Base-by-base conservation (phyloP, 2,888 invertebrate species). In the Nebria brevicollis region DNA sequence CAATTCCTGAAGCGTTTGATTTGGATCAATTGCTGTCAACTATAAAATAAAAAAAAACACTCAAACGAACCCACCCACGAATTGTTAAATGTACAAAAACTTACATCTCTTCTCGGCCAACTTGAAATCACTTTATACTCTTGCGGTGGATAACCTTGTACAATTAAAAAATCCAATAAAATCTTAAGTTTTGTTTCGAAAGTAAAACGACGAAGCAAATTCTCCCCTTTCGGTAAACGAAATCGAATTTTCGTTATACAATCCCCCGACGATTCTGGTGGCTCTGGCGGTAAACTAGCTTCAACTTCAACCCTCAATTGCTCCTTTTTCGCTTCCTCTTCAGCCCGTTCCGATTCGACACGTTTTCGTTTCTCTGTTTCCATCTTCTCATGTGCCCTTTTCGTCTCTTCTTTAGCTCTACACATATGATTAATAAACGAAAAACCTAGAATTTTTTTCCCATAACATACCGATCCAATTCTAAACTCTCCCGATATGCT, bases 91-190 rank as follows among this genome's bases (percentile, higher is more conserved):
- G 34, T 4, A 5, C 34, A 34, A 20, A 0, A 34, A 94, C 96
- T 95, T 91, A 98, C 96, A 93, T 98, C 98, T 92, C 95, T 94
- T 87, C 97, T 93, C 88, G 98, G 98, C 95, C 96, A 98, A 89
- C 97, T 96, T 86, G 95, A 94, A 86, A 98, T 94, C 82, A 98
- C 94, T 92, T 98, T 98, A 89, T 94, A 98, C 87, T 95, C 95
- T 85, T 95, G 94, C 85, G 93, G 92, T 83, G 96, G 95, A 90
- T 94, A 98, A 82, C 98, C 98, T 90, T 96, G 93, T 72, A 97
- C 96, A 81, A 95, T 94, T 84, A 98, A 92, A 91, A 93, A 98
- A 90, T 97, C 96, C 85, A 98, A 91, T 86, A 98, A 91, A 84
- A 94, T 94, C 93, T 92, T 90, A 74, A 95, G 88, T 72, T 91